phyloP scores from a whole-genome alignment of 2,888 invertebrate species.

The Coecobrya sp. region DNA sequence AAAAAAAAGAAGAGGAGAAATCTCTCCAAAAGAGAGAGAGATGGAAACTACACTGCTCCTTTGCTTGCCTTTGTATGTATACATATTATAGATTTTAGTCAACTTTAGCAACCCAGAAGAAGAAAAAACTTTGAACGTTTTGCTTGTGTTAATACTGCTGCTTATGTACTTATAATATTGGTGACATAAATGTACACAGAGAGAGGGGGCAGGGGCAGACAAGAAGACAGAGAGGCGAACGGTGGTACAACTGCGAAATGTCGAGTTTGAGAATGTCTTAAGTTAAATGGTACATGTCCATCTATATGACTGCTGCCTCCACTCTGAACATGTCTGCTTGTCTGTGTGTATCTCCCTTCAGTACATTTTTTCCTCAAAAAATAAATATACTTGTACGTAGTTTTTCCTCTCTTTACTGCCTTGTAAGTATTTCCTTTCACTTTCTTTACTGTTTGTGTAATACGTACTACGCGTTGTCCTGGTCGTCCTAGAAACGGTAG shows the following conservation, averaged over 20 bases:
- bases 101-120: background rate
- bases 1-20: conserved; percentile 12
- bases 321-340: background rate
- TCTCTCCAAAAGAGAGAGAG: conserved; percentile 21
- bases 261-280: conserved; percentile 56
- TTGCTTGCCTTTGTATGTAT: background rate
- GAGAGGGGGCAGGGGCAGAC: background rate
- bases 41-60: conserved; percentile 32
- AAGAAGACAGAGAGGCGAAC: background rate
- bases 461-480: conserved; percentile 62
- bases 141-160: conserved; percentile 6
- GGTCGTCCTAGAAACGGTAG: conserved; percentile 20
- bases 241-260: conserved; percentile 52
- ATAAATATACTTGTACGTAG: background rate
- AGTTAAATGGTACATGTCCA: conserved; percentile 61
- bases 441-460: conserved; percentile 67
- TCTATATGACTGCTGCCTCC: background rate
- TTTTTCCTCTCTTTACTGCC: background rate
- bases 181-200: background rate
- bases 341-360: background rate
- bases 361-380: background rate
- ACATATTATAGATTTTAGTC: background rate
- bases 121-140: background rate
- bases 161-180: conserved; percentile 12
- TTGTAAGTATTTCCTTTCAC: conserved; percentile 52